phyloP scores from a whole-genome alignment of 2,113 vertebrate genomes.

The Barbus barbus region DNA sequence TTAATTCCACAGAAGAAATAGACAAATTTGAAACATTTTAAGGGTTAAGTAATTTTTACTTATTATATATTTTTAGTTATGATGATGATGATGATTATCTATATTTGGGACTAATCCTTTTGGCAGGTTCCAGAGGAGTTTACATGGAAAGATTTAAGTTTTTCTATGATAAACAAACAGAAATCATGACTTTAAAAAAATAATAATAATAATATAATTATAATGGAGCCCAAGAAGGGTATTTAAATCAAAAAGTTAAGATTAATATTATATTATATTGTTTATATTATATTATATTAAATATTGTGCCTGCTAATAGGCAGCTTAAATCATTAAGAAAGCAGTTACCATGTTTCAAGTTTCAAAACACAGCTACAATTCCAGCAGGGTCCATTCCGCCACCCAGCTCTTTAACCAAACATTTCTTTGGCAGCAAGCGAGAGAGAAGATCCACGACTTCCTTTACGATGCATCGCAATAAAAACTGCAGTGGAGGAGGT shows the following conservation, averaged over 20 bases:
- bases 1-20: background rate
- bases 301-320: background rate
- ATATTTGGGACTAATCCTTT: too few species aligned
- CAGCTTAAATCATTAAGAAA: background rate
- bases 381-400: background rate
- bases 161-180: background rate
- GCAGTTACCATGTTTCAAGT: background rate
- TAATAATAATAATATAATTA: too few species aligned
- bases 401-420: constrained; percentile 8
- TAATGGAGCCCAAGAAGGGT: too few species aligned
- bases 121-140: too few species aligned
- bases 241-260: too few species aligned
- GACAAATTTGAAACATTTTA: background rate
- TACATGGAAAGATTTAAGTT: background rate
- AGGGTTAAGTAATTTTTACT: background rate
- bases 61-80: too few species aligned
- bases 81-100: too few species aligned
- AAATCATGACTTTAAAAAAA: background rate
- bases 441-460: constrained; percentile 27
- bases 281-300: too few species aligned
- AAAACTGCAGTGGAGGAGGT: background rate
- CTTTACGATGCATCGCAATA: background rate
- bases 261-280: too few species aligned
- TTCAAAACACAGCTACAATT: background rate
- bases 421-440: background rate